Percentiles rank a stretch among this genome's conserved stretches.
Conservation (phyloP, 2,113 vertebrate species). For the Salvelinus fontinalis region DNA sequence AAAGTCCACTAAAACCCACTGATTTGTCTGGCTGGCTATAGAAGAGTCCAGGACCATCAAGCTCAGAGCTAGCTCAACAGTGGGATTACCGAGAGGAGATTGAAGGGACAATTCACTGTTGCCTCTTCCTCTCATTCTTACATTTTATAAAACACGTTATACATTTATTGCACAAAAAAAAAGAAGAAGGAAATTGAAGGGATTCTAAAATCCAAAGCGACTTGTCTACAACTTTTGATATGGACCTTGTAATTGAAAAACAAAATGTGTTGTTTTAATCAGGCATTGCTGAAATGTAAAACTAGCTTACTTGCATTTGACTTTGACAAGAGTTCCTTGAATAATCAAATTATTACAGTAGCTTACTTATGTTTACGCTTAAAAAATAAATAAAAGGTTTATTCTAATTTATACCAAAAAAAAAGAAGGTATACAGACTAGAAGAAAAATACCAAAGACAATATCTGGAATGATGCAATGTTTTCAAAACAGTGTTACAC, state of each 20-base stretch:
- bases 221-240: constrained; percentile 30
- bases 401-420: constrained; percentile 41
- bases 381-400: neutral
- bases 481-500: constrained; percentile 45
- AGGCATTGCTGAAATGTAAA: constrained; percentile 31
- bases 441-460: constrained; percentile 56
- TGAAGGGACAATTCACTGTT: neutral
- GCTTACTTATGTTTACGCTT: neutral
- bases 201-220: neutral
- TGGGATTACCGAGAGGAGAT: too few species aligned
- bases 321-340: constrained; percentile 56
- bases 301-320: constrained; percentile 46
- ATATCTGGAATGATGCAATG: constrained; percentile 30
- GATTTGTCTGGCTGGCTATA: too few species aligned
- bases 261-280: constrained; percentile 9
- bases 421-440: neutral
- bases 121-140: too few species aligned
- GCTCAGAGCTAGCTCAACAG: too few species aligned
- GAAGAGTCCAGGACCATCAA: too few species aligned
- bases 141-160: too few species aligned
- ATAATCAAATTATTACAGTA: neutral
- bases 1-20: neutral
- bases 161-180: neutral
- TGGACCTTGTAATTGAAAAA: constrained; percentile 13
- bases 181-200: neutral